phyloP scores from a whole-genome alignment of 2,888 invertebrate species.

The Drosophila setosimentum region DNA sequence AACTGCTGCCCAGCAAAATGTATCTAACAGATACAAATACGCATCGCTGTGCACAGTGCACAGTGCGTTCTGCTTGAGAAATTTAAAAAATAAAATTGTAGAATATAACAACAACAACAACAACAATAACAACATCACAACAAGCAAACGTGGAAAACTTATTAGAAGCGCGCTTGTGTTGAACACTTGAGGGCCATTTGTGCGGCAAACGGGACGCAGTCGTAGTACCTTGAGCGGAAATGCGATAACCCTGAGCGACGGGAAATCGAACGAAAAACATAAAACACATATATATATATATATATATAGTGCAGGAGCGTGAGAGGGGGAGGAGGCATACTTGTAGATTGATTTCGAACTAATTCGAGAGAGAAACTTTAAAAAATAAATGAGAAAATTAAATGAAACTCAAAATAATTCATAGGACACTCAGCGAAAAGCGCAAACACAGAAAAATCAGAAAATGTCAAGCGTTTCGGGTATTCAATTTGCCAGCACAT shows the following conservation, averaged over 20 bases:
- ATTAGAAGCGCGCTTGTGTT: slow-evolving; percentile 17
- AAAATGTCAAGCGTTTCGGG: neutral
- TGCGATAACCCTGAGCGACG: slow-evolving; percentile 77
- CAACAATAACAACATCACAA: neutral
- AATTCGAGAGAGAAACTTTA: neutral
- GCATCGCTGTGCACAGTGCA: slow-evolving; percentile 6
- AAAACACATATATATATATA: slow-evolving; percentile 23
- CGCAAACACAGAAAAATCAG: neutral
- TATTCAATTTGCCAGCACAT: neutral
- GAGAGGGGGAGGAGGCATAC: too few relatives aligned
- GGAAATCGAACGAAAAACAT: slow-evolving; percentile 56
- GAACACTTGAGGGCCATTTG: slow-evolving; percentile 64
- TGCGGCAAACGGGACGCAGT: slow-evolving; percentile 37
- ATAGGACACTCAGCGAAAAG: neutral
- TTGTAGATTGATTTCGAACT: neutral
- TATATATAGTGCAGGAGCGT: neutral
- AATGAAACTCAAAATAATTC: neutral
- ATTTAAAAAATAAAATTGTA: slow-evolving; percentile 9
- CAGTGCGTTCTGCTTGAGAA: slow-evolving; percentile 43
- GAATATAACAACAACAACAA: neutral
- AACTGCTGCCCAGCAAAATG: slow-evolving; percentile 23
- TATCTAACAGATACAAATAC: slow-evolving; percentile 34
- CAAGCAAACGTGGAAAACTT: slow-evolving; percentile 56
- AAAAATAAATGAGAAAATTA: too few relatives aligned
- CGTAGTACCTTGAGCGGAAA: slow-evolving; percentile 71